A percentile compares a stretch with the other conserved stretches of the same genome.
phyloP scores from a whole-genome alignment of 2,113 vertebrate species.

The Phaetusa simplex region DNA sequence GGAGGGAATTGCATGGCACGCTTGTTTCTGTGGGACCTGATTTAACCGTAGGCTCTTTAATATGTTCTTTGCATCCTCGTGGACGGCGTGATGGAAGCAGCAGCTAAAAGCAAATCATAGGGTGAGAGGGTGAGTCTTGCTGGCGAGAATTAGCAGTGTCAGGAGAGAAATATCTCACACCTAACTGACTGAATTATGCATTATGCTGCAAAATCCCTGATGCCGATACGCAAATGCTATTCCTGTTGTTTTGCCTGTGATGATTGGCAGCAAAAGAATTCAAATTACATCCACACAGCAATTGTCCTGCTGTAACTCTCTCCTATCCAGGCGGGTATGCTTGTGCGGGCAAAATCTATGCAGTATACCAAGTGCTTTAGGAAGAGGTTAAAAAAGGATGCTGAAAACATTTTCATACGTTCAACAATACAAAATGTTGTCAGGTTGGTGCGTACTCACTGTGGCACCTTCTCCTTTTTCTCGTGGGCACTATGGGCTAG shows the following conservation, averaged over 20 bases:
- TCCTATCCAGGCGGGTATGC: not conserved
- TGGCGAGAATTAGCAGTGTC: slow-evolving; percentile 11
- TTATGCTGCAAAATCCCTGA: slow-evolving; percentile 18
- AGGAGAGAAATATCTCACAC: slow-evolving; percentile 27
- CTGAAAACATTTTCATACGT: not conserved
- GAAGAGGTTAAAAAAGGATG: not conserved
- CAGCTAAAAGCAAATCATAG: slow-evolving; percentile 1
- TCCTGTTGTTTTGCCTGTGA: slow-evolving; percentile 20
- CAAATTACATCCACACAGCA: slow-evolving; percentile 32
- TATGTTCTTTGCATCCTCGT: not conserved
- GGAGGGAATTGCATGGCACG: not conserved
- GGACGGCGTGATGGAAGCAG: not conserved
- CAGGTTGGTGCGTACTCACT: fast-evolving
- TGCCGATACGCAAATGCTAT: not conserved
- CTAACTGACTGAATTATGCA: slow-evolving; percentile 9
- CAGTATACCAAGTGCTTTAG: not conserved
- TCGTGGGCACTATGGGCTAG: not conserved
- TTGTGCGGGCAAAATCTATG: not conserved
- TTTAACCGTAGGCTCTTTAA: not conserved
- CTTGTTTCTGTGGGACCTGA: not conserved
- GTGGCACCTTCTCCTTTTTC: not conserved
- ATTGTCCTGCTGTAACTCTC: slow-evolving; percentile 40
- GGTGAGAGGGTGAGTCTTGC: slow-evolving; percentile 5
- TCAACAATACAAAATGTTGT: not conserved
- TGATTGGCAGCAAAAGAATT: slow-evolving; percentile 59